A percentile compares a stretch with the other conserved stretches of the same genome.
Conservation (phyloP, 2,888 invertebrate genomes). For the Apamea crenata region DNA sequence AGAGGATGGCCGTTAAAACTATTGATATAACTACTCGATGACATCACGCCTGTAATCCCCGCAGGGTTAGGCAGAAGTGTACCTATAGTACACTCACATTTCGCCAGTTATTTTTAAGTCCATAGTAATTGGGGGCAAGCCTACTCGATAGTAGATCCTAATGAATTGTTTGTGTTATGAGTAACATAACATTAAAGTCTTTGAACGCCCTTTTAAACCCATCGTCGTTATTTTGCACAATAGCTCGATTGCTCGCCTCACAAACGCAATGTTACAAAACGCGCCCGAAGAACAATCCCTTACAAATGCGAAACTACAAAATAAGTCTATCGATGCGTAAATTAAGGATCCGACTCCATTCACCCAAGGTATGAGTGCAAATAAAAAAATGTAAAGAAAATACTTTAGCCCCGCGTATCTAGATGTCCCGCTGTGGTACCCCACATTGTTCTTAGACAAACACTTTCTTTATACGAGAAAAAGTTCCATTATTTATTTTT, state of each 20-base stretch:
- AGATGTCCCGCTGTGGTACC: constrained; percentile 89
- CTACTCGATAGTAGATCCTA: background rate
- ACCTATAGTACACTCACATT: background rate
- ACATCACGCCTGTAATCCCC: background rate
- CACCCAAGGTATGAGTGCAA: constrained; percentile 83
- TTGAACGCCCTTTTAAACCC: constrained; percentile 52
- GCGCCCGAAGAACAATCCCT: constrained; percentile 84
- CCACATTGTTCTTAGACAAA: constrained; percentile 89
- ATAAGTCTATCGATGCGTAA: constrained; percentile 88
- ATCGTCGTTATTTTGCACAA: constrained; percentile 75
- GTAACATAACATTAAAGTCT: constrained; percentile 32
- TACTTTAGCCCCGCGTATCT: constrained; percentile 83
- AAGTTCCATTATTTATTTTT: constrained; percentile 84
- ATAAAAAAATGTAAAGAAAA: constrained; percentile 85
- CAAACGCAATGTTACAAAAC: constrained; percentile 86
- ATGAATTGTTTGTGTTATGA: constrained; percentile 37
- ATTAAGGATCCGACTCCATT: constrained; percentile 87
- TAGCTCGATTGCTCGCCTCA: constrained; percentile 68
- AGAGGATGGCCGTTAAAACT: background rate
- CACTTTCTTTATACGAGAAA: constrained; percentile 85
- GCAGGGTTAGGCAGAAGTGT: background rate
- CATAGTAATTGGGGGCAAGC: background rate
- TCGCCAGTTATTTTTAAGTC: background rate
- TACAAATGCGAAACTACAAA: constrained; percentile 86
- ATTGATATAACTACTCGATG: background rate